Evolutionary conservation across 2,113 vertebrate genomes (phyloP).

Genomic region (Larimichthys crocea): DNA sequence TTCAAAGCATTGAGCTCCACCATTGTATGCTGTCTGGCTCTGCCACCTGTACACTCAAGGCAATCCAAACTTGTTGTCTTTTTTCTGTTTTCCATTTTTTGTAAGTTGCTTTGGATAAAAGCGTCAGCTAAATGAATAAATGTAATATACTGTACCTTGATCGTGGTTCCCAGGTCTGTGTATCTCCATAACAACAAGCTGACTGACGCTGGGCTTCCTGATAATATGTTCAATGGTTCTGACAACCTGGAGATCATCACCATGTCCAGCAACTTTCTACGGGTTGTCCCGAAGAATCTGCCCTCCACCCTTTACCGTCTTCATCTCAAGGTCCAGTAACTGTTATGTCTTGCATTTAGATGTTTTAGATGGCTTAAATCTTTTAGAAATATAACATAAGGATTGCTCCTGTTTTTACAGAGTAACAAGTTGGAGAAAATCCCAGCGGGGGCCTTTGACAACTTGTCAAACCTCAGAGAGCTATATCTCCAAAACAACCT

Average conservation of each 20-base stretch:
- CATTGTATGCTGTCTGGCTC: too few relatives aligned
- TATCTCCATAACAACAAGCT: conserved; percentile 99
- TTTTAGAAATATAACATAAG: conserved; percentile 1
- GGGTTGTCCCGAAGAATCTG: conserved; percentile 91
- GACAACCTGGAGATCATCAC: conserved; percentile 93
- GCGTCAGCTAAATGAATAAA: too few relatives aligned
- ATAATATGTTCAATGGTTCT: conserved; percentile 94
- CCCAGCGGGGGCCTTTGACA: conserved; percentile 90
- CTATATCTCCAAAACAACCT: conserved; percentile 96
- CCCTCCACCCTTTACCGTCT: conserved; percentile 91
- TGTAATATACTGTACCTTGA: neutral
- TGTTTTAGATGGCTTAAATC: neutral
- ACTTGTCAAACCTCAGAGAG: conserved; percentile 89
- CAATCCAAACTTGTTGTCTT: too few relatives aligned
- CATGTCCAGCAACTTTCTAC: conserved; percentile 97
- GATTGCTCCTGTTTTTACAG: conserved; percentile 72
- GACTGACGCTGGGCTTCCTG: conserved; percentile 91
- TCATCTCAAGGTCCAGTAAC: conserved; percentile 90
- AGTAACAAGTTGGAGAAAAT: conserved; percentile 97
- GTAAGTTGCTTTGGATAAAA: too few relatives aligned
- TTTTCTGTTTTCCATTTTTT: too few relatives aligned
- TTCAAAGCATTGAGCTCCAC: too few relatives aligned
- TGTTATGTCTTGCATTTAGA: neutral
- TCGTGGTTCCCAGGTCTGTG: conserved; percentile 87
- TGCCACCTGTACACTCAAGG: too few relatives aligned